These are phyloP conservation scores for Sebastes taczanowskii DNA, from an alignment of 2,797 vertebrate genomes.

Conservation along the genomic window DNA sequence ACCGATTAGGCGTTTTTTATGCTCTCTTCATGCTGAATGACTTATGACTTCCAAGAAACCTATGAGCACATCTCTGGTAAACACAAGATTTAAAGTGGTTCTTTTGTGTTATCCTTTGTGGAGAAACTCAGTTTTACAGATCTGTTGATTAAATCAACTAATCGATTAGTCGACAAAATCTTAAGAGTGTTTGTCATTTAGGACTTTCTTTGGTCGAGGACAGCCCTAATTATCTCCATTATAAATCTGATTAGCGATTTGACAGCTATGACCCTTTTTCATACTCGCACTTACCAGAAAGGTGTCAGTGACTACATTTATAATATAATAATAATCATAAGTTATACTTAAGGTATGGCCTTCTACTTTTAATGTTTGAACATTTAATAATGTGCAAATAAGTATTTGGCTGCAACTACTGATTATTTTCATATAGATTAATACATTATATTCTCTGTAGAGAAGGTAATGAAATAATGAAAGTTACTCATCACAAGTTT, in stretches of 20 bases:
- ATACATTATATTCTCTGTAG: not conserved
- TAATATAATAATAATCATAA: not conserved
- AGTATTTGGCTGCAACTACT: not conserved
- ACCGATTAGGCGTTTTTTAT: no score
- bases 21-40: no score
- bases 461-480: not conserved
- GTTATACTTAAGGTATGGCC: not conserved
- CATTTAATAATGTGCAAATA: not conserved
- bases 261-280: not conserved
- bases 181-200: no score
- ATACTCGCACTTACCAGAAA: not conserved
- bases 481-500: not conserved
- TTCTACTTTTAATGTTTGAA: not conserved
- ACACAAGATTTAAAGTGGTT: no score
- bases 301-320: not conserved
- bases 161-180: no score
- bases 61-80: no score
- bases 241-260: not conserved
- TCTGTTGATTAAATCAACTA: no score
- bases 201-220: no score
- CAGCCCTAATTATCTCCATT: not conserved
- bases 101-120: no score
- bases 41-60: no score
- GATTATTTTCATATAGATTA: not conserved
- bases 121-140: no score